phyloP scores from a whole-genome alignment of 1,140 invertebrate species.

The Probaryconus sp. region DNA sequence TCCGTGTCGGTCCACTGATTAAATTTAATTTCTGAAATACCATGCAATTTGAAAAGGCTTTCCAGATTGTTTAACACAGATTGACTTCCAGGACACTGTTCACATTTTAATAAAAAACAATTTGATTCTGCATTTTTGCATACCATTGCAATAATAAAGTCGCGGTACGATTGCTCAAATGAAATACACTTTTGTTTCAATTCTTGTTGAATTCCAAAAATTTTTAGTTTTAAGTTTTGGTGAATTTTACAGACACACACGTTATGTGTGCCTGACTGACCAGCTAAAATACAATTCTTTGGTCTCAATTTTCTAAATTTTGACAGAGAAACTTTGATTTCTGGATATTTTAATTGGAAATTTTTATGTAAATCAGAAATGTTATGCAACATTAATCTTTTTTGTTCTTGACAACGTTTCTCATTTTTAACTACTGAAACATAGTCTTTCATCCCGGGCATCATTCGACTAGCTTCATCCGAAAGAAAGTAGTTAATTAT shows the following conservation, averaged over 20 bases:
- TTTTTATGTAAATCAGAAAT: not conserved
- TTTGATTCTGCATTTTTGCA: too few relatives aligned
- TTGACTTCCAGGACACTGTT: slow-evolving; percentile 4
- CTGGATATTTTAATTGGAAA: not conserved
- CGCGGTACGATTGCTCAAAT: too few relatives aligned
- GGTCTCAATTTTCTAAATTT: slow-evolving; percentile 11
- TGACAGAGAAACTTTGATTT: not conserved
- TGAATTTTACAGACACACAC: too few relatives aligned
- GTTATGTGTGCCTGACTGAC: not conserved
- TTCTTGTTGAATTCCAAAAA: too few relatives aligned
- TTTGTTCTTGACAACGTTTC: not conserved
- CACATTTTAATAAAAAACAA: not conserved
- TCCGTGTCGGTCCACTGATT: not conserved
- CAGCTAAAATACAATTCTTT: slow-evolving; percentile 2
- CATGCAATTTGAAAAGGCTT: not conserved
- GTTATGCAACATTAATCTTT: slow-evolving; percentile 7
- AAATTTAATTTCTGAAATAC: slow-evolving; percentile 3
- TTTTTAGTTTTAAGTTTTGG: too few relatives aligned
- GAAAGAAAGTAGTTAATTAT: slow-evolving; percentile 12
- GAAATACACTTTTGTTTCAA: too few relatives aligned
- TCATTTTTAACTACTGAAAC: not conserved
- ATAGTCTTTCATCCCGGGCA: slow-evolving; percentile 12
- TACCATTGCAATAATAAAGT: too few relatives aligned
- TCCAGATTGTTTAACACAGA: not conserved
- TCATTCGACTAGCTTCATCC: slow-evolving; percentile 7